Evolutionary conservation across 2,113 vertebrate species (phyloP).

Genomic region (Oceanodroma tethys): DNA sequence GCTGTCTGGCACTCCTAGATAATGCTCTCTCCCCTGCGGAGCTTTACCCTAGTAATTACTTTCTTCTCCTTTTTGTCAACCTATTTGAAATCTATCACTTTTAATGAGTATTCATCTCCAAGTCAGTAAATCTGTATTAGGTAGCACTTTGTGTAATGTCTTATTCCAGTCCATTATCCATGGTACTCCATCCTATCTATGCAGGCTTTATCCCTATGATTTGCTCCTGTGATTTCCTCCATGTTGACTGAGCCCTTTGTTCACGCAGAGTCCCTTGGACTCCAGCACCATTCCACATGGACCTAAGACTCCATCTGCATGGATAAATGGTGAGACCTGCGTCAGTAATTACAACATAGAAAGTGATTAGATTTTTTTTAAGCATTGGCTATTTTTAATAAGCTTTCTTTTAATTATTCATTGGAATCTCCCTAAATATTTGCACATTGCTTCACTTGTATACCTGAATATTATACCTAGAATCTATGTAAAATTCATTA

Average conservation of each 20-base stretch:
- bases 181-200: neutral
- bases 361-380: neutral
- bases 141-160: neutral
- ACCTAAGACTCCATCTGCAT: neutral
- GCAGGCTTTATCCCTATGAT: neutral
- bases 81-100: conserved; percentile 50
- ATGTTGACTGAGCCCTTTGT: neutral
- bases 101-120: conserved; percentile 49
- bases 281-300: neutral
- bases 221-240: neutral
- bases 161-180: conserved; percentile 5
- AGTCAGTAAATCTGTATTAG: conserved; percentile 26
- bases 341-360: conserved; percentile 11
- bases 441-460: neutral
- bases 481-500: conserved; percentile 32
- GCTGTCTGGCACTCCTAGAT: conserved; percentile 10
- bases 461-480: conserved; percentile 26
- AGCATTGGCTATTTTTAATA: conserved; percentile 8
- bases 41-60: conserved; percentile 36
- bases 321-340: neutral
- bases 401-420: conserved; percentile 40
- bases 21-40: conserved; percentile 9
- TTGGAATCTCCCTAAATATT: conserved; percentile 39
- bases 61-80: conserved; percentile 43
- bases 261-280: neutral